These are phyloP conservation scores for mouse (Mus musculus) DNA, from an alignment of 2,113 vertebrate genomes.

Conservation along the genomic window DNA sequence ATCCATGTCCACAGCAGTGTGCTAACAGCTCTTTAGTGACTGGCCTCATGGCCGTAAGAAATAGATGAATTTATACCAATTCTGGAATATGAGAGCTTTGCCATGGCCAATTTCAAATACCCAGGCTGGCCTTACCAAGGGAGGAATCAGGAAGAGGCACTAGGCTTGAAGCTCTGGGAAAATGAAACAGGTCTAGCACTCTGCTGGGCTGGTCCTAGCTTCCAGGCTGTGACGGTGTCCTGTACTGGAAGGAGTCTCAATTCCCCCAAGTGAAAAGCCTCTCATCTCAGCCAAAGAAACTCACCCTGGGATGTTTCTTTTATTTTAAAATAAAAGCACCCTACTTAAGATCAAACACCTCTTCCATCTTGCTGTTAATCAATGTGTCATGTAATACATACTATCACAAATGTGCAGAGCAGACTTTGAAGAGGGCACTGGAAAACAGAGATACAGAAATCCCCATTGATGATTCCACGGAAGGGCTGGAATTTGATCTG, in stretches of 20 bases:
- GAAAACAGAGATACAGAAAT: neutral
- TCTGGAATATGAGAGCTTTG: neutral
- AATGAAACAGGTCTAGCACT: neutral
- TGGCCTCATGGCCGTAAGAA: neutral
- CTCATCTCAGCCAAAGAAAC: neutral
- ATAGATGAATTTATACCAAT: neutral
- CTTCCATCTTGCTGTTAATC: constrained; percentile 14
- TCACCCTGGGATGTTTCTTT: constrained; percentile 12
- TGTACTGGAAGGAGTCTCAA: neutral
- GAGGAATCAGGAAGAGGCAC: neutral
- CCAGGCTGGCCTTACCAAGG: neutral
- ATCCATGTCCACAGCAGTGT: neutral
- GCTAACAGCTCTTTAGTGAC: neutral
- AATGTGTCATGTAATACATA: neutral
- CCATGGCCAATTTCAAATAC: neutral
- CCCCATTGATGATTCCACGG: neutral
- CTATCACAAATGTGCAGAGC: neutral
- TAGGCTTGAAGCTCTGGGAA: neutral
- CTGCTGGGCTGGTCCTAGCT: neutral
- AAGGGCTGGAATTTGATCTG: neutral
- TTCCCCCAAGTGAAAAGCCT: neutral
- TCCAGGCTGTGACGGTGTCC: neutral
- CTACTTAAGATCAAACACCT: constrained; percentile 14
- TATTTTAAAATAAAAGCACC: neutral
- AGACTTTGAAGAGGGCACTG: neutral